Evolutionary conservation across 1,140 invertebrate genomes (phyloP), one percentile per base, ranked within the genome.

Genomic region (Metaphire vulgaris): DNA sequence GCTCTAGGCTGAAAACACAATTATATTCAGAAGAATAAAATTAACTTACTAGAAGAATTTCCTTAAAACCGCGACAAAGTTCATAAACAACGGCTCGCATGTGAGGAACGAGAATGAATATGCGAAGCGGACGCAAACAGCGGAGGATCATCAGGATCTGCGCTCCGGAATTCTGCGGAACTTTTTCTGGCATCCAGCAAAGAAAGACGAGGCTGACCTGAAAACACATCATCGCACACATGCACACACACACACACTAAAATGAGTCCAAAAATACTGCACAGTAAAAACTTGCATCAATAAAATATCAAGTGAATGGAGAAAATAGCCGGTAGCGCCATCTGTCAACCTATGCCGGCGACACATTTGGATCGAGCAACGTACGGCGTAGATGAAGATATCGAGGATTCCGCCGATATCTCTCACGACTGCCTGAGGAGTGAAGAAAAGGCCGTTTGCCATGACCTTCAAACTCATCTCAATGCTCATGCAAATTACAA

Each of bases 1-100:
- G n/a, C n/a, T n/a, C n/a, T n/a, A n/a, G n/a, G n/a, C n/a, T n/a
- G n/a, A n/a, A n/a, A n/a, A n/a, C n/a, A n/a, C n/a, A n/a, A n/a
- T n/a, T n/a, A n/a, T n/a, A n/a, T n/a, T n/a, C n/a, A n/a, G 41
- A 6, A 69, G n/a, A 6, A 69, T 6, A 28, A 16, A 31, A 28
- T 56, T 26, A 33, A 84, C 87, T 87, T 87, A 97, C 97, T 83
- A 99, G 88, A 30, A 98, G 85, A 80, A 99, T 99, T 89, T 99
- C 97, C 87, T 98, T 99, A 87, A 99, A 99, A n/a, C 98, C 97
- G 79, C 96, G 89, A 82, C 96, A 98, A 33, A 99, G 88, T 85
- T 99, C 98, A 85, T 96, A 98, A 31, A 99, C 97, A 30, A 99
- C 98, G 89, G 98, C 97, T 79, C 97, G 89, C 96, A 99, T 99